phyloP scores from a whole-genome alignment of 2,113 vertebrate species.

The Otus sunia region DNA sequence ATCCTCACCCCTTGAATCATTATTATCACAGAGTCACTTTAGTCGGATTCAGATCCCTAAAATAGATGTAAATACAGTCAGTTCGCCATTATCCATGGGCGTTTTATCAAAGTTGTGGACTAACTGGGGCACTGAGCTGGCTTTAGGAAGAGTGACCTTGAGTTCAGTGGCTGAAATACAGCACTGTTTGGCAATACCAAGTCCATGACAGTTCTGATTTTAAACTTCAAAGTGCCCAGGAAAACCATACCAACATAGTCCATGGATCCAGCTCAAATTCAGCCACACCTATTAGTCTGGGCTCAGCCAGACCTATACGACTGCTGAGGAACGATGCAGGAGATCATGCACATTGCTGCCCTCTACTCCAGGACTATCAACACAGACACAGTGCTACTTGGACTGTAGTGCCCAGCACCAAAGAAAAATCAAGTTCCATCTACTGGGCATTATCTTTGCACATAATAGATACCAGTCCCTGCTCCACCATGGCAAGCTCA shows the following conservation, averaged over 20 bases:
- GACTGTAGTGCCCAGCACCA: background rate
- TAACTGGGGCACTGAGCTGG: constrained; percentile 16
- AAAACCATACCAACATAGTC: background rate
- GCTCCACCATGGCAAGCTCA: background rate
- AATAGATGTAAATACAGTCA: constrained; percentile 37
- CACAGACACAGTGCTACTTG: background rate
- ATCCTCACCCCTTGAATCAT: background rate
- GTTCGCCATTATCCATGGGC: background rate
- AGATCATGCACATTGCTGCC: background rate
- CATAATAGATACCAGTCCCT: background rate
- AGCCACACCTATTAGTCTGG: background rate
- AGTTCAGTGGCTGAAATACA: background rate
- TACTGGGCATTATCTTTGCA: background rate
- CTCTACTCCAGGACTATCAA: background rate
- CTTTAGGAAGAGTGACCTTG: constrained; percentile 27
- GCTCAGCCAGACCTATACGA: background rate
- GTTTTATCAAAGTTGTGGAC: constrained; percentile 45
- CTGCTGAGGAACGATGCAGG: background rate
- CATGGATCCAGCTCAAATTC: background rate
- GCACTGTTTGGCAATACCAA: background rate
- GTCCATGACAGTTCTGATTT: background rate
- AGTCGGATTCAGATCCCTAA: constrained; percentile 42
- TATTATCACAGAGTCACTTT: constrained; percentile 17
- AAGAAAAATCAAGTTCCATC: background rate
- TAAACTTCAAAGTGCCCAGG: background rate